Base-by-base conservation (phyloP, 2,797 vertebrate genomes). In the Argya squamiceps region DNA sequence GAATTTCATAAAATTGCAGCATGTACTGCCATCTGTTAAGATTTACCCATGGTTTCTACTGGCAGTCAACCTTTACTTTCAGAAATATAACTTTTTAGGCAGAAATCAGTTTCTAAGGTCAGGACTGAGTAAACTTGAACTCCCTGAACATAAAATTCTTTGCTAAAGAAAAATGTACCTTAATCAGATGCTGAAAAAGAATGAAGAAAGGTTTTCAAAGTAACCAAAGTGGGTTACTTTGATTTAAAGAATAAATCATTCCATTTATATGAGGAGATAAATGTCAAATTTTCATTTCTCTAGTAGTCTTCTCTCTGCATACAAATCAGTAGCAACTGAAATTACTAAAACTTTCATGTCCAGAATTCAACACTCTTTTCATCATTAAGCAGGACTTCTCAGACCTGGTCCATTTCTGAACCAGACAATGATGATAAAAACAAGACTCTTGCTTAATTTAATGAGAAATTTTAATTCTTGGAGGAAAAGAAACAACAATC, bases 231-330 rank as follows among this genome's bases (percentile, higher is more conserved):
- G 84, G 62, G 83, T 88, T 93, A 74, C 34, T 95, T 92, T 76
- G 41, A 90, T 94, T 94, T 87, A 43, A 88, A 94, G 56, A 95
- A 95, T 79, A 93, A 95, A 82, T 87, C 15, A 64, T 88, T 90
- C 59, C 36, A 60, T 94, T 92, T 92, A 87, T 74, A 67, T 37
- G 56, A 94, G 71, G 30, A 91, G 74, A 88, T 86, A 60, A 92
- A 95, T 89, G 80, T 96, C 56, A 96, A 43, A 32, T 95, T 94
- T 95, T 93, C 46, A 70, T 84, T 93, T 89, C 84, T 84, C 22
- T 89, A 68, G 60, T 88, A 92, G 81, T 76, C 59, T 67, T 70
- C 16, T 84, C 49, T 90, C 73, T 88, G 83, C 76, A 88, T 89
- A 70, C 50, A 87, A 79, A 96, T 90, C 60, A 79, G 88, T 55